Conservation (phyloP, 2,797 vertebrate genomes). For the Danio aesculapii region DNA sequence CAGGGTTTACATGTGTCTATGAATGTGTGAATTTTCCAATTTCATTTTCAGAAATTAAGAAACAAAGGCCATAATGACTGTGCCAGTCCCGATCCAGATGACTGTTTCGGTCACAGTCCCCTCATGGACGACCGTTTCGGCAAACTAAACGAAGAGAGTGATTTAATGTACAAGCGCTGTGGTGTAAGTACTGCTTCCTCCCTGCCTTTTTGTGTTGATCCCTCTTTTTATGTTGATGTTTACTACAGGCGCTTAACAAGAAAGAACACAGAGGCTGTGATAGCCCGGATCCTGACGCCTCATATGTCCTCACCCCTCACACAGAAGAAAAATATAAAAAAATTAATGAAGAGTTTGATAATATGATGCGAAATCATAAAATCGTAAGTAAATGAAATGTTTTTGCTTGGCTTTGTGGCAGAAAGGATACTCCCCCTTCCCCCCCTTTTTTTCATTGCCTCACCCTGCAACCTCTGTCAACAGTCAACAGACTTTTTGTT, state of each 20-base stretch:
- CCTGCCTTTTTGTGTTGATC: constrained; percentile 97
- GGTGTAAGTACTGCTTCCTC: constrained; percentile 95
- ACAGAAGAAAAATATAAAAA: constrained; percentile 99
- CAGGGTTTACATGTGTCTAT: constrained; percentile 59
- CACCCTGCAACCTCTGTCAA: constrained; percentile 72
- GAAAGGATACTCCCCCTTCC: constrained; percentile 72
- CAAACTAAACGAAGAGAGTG: constrained; percentile 99
- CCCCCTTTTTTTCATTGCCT: constrained; percentile 62
- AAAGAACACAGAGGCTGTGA: constrained; percentile 99
- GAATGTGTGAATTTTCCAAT: constrained; percentile 95
- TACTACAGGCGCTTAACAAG: constrained; percentile 99
- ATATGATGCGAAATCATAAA: constrained; percentile 99
- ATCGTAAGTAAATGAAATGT: constrained; percentile 88
- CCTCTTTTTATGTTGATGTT: constrained; percentile 99
- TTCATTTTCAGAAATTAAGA: constrained; percentile 99
- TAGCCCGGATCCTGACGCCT: constrained; percentile 99
- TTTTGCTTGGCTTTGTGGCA: constrained; percentile 86
- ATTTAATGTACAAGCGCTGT: constrained; percentile 99
- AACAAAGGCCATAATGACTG: constrained; percentile 99
- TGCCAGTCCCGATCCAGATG: constrained; percentile 98
- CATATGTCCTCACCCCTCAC: constrained; percentile 99
- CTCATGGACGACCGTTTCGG: constrained; percentile 99
- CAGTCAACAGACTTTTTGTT: constrained; percentile 62
- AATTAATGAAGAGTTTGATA: constrained; percentile 99
- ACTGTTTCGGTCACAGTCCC: constrained; percentile 99